Percentiles rank a stretch among this genome's conserved stretches.
Conservation (phyloP, 2,113 vertebrate genomes). For the Cheilinus undulatus region DNA sequence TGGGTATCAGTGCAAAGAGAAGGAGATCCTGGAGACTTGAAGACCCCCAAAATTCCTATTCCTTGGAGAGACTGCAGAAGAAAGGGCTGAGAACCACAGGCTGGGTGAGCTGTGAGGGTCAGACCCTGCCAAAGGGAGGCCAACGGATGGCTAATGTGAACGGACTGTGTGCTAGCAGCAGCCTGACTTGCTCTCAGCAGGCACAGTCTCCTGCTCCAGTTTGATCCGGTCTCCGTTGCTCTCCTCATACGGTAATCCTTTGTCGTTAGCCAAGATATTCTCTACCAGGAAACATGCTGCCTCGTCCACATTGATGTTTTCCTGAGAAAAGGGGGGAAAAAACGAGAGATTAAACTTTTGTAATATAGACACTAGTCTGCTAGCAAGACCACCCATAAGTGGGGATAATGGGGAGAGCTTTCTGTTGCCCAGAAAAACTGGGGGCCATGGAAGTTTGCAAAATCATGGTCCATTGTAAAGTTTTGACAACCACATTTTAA, state of each 20-base stretch:
- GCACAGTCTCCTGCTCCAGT: conserved; percentile 86
- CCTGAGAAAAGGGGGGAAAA: conserved; percentile 81
- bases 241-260: conserved; percentile 90
- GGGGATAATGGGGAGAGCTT: too few relatives aligned
- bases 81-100: conserved; percentile 41
- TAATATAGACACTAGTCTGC: background rate
- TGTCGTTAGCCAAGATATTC: conserved; percentile 92
- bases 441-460: too few relatives aligned
- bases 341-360: background rate
- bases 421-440: too few relatives aligned
- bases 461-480: too few relatives aligned
- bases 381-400: too few relatives aligned
- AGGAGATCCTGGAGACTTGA: conserved; percentile 44
- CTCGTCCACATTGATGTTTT: conserved; percentile 97
- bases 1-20: conserved; percentile 31
- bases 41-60: conserved; percentile 38
- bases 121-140: conserved; percentile 34
- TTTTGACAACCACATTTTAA: too few relatives aligned
- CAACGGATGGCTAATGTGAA: conserved; percentile 28
- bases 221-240: conserved; percentile 89
- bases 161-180: conserved; percentile 88
- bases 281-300: conserved; percentile 96
- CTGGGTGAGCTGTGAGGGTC: conserved; percentile 6
- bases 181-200: conserved; percentile 90
- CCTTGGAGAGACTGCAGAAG: conserved; percentile 33